Base-by-base conservation (phyloP, 2,113 vertebrate species). In the Perca fluviatilis region DNA sequence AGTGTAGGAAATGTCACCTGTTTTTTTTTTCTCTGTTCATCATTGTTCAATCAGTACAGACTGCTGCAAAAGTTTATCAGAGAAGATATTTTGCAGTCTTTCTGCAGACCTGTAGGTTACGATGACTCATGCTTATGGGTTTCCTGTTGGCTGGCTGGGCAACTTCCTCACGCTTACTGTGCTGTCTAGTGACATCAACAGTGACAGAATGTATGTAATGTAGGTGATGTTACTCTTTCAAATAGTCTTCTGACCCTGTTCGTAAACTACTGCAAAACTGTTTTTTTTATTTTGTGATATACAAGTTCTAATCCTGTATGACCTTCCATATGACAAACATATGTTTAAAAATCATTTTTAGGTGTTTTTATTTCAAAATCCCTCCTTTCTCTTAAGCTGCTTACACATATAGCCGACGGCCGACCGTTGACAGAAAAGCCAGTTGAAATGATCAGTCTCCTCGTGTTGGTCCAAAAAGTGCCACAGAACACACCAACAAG, bases 111-210 rank as follows among this genome's bases (percentile, higher is more conserved):
- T 40, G 18, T 14, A 18, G 13, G 13, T 12, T 53, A 51, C 7
- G 6, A 60, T 79, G 75, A 54, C 25, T 66, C 43, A n/a, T 69
- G 51, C 19, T 10, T 70, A 47, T 80, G 40, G 30, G 68, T 46
- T 87, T 86, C 74, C 89, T 87, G 75, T 75, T 15, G 10, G 58
- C 60, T 56, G 43, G 18, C 58, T 11, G 25, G 5, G 60, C 19
- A 18, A 86, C 51, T 77, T 86, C 83, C 75, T 83, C n/a, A 15
- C 66, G 67, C 69, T 82, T 80, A 83, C 27, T 6, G 15, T 56
- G 84, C 80, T 23, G 70, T 82, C 43, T 58, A 33, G 36, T 13
- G 0, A 27, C 27, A 65, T 21, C 80, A 76, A 85, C 71, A 77
- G 79, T 9, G 51, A 54, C 70, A 68, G 54, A 66, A 56, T 40